Evolutionary conservation across 92 coral and sea anemone species (phyloP), one percentile per base, ranked within the genome.

Genomic region (Zoanthus sansibaricus): DNA sequence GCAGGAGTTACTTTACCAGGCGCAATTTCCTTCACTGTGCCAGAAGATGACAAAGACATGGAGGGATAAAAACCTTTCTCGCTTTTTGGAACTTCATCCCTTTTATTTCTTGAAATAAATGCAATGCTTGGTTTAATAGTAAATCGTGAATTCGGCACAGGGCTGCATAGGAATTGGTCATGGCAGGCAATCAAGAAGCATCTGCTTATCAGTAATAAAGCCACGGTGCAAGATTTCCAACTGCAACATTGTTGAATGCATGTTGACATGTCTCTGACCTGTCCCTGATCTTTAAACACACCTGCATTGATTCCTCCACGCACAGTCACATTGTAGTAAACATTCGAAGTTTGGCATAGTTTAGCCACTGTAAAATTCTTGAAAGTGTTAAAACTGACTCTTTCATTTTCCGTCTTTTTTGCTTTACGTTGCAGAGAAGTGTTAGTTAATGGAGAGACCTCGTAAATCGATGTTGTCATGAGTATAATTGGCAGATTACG

Each of bases 241-340:
- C 93, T 94, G 84, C 99, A 97, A 88, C 99, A 97, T 25, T 70
- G 94, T 47, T 89, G 87, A 56, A 94, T 88, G 78, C 99, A 97
- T 92, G 94, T 85, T 93, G 91, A 76, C 94, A 97, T 89, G 72
- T 92, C 94, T 90, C 91, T 86, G 66, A 92, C 99, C 83, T 61
- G 59, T 72, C 98, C 99, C 73, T 90, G 94, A 83, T 97, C 98
- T 85, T 91, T 95, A 84, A 92, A 91, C 73, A 87, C 67, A 25
- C 97, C 98, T 18, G 98, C 95, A 44, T 89, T 89, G 82, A 91
- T 92, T 42, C 99, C 99, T 16, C 91, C 98, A 77, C 91, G 90
- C 88, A 93, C 87, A 18, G 98, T 94, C 44, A 92, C 90, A 82
- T 94, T 94, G 69, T 89, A 83, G 45, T 88, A 90, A 83, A 94